Evolutionary conservation across 2,888 invertebrate species (phyloP), one percentile per base, ranked within the genome.

Genomic region (Harpalus rubripes): DNA sequence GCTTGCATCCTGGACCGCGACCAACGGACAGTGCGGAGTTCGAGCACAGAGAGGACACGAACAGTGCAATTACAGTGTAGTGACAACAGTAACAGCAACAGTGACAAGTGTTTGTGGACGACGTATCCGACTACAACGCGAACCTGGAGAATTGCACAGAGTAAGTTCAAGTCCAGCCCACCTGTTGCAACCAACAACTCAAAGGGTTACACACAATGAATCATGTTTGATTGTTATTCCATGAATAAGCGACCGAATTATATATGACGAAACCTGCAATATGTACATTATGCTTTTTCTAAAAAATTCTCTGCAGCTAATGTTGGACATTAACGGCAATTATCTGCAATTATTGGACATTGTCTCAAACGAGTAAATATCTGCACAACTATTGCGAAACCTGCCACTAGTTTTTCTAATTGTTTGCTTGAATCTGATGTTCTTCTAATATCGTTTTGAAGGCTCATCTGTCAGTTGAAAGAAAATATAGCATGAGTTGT

Each of bases 1-100:
- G 44, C 44, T 4, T 12, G 91, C 63, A 91, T 91, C 90, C 87
- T 91, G 81, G 90, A 91, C 82, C 88, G 91, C 56, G 91, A 91
- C 86, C 89, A 89, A 87, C 89, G 91, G 86, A 91, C 91, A 44
- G 90, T 84, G 32, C 78, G 83, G 10, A 56, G 78, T 32, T 32
- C 32, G 3, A 32, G 6, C 32, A 5, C 2, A 1, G 6, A 32
- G 32, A 32, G 32, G 32, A 32, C 32, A 32, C 56, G 78, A 16
- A 80, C 61, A 41, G 44, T 74, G 15, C 41, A 39, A 39, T 74
- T 74, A 3, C 41, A 39, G 68, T 74, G 44, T 2, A 74, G 44
- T 74, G 18, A 56, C n/a, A 18, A 58, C 32, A 58, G 6, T 32
- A 32, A 32, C 58, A 78, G 58, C 5, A 32, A 32, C 58, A 78